These are phyloP conservation scores for Melanotaenia pygmaea DNA, from an alignment of 2,797 vertebrate species.

Conservation along the genomic window DNA sequence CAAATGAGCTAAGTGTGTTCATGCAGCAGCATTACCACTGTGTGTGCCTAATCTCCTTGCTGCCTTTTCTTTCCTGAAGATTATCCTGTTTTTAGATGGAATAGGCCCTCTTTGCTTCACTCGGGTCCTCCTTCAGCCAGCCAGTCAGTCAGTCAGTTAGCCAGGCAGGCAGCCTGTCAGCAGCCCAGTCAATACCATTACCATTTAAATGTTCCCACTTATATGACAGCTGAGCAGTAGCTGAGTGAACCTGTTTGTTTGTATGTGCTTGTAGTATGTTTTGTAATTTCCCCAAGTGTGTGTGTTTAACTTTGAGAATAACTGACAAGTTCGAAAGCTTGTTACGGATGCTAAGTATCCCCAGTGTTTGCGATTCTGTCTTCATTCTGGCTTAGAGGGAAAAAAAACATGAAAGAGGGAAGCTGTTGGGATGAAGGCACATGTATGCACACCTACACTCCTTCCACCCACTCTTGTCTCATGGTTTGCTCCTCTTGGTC, in stretches of 20 bases:
- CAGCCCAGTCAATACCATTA: slow-evolving; percentile 69
- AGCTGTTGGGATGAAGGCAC: slow-evolving; percentile 51
- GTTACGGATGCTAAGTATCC: slow-evolving; percentile 71
- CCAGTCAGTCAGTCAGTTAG: background rate
- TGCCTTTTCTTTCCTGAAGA: slow-evolving; percentile 78
- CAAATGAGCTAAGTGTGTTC: slow-evolving; percentile 78
- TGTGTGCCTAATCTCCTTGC: slow-evolving; percentile 80
- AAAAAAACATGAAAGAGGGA: slow-evolving; percentile 31
- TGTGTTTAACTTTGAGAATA: slow-evolving; percentile 64
- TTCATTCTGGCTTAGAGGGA: slow-evolving; percentile 47
- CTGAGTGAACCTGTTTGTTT: slow-evolving; percentile 27
- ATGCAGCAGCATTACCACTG: slow-evolving; percentile 70
- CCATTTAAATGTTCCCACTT: slow-evolving; percentile 75
- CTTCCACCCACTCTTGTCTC: slow-evolving; percentile 66
- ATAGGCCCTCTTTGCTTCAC: slow-evolving; percentile 61
- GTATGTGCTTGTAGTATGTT: slow-evolving; percentile 19
- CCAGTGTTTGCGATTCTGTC: slow-evolving; percentile 53
- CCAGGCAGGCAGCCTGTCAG: slow-evolving; percentile 54
- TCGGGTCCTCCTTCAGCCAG: slow-evolving; percentile 59
- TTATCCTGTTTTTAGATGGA: slow-evolving; percentile 78
- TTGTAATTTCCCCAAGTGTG: slow-evolving; percentile 31
- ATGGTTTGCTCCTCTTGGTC: slow-evolving; percentile 55
- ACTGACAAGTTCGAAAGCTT: slow-evolving; percentile 75
- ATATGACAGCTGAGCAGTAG: slow-evolving; percentile 63
- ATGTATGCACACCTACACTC: slow-evolving; percentile 70